Evolutionary conservation across 2,888 invertebrate genomes (phyloP).

Genomic region (Ernsta delagoae): DNA sequence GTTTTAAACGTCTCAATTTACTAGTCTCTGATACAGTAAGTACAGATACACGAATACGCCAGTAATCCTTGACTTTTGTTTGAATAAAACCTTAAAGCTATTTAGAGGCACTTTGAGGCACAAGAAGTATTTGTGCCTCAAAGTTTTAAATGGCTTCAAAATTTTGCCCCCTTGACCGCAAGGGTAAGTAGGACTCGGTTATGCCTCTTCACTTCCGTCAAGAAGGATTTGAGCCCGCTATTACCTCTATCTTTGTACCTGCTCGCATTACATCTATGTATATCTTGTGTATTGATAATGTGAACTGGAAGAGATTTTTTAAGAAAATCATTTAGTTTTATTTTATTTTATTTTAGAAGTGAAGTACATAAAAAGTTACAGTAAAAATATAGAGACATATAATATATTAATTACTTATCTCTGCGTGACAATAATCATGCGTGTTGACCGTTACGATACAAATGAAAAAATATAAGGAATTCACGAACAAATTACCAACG

Average conservation of each 20-base stretch:
- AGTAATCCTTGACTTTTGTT: background rate
- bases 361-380: no score
- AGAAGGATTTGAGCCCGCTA: slow-evolving; percentile 9
- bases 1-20: no score
- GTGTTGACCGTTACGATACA: background rate
- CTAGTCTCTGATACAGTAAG: no score
- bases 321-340: no score
- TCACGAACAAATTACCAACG: background rate
- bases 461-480: slow-evolving; percentile 4
- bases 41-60: no score
- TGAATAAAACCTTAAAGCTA: background rate
- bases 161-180: slow-evolving; percentile 10
- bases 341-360: no score
- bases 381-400: no score
- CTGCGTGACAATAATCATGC: background rate
- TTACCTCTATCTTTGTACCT: slow-evolving; percentile 1
- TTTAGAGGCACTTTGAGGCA: background rate
- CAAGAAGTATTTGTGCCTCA: background rate
- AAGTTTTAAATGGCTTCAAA: background rate
- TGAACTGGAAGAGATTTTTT: no score
- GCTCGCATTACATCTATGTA: no score
- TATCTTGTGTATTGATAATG: no score
- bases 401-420: no score
- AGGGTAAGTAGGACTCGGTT: background rate
- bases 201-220: background rate